Base-by-base conservation (phyloP, 1,140 invertebrate species). In the Procambarus virginalis region DNA sequence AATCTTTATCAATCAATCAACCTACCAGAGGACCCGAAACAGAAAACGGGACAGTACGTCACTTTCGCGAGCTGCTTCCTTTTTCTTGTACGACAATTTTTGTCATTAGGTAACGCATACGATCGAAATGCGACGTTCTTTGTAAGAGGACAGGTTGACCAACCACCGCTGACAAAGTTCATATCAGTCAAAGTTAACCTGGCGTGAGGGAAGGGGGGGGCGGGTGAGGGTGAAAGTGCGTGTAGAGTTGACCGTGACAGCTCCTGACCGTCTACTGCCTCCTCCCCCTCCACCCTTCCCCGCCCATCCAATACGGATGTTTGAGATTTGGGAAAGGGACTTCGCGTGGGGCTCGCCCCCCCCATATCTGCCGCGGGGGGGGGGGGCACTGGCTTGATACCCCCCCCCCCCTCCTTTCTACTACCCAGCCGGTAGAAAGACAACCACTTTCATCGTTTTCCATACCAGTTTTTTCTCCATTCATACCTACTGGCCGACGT, bases 371-470 rank as follows among this genome's bases (percentile, higher is more conserved):
- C 34, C 34, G 34, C 10, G n/a, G 4, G n/a, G 20, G 3, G 68
- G 68, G 68, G 3, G 20, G n/a, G 20, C 68, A 34, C n/a, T n/a
- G 68, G 68, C 60, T 14, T 64, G 60, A 17, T 14, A 3, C 12
- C 3, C 60, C 5, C 60, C 12, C 3, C 60, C 3, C 60, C 17
- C 60, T 14, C 3, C 60, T 5, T 4, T n/a, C 68, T 2, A 70
- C 3, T 9, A 45, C 22, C 48, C 48, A 34, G 9, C 77, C 4
- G 20, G 77, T 20, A 55, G 77, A 51, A 49, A 79, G 77, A n/a
- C 14, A 49, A 79, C 77, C 77, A 79, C 77, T 79, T 79, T 79
- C 77, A 51, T 79, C 77, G 4, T 55, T 51, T 34, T 17, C 77
- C 12, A 64, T 20, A 64, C 60, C 60, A 64, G 60, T 64, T 64